phyloP scores from a whole-genome alignment of 2,888 invertebrate genomes.

The Agrotis puta region DNA sequence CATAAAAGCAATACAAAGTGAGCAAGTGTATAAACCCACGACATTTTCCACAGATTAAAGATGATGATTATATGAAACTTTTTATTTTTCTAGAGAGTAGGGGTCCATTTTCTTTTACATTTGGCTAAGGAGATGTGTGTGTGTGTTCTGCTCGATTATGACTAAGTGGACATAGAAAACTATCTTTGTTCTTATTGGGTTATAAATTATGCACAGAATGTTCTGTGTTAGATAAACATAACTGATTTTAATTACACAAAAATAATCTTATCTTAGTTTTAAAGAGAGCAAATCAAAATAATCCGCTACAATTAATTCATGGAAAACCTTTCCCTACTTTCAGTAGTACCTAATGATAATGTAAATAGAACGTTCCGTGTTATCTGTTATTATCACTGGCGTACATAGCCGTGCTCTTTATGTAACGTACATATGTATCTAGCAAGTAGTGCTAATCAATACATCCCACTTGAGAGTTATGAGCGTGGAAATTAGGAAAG shows the following conservation, averaged over 20 bases:
- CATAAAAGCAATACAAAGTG: no score
- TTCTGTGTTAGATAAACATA: not conserved
- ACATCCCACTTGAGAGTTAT: slow-evolving; percentile 22
- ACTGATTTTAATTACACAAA: not conserved
- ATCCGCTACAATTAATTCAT: slow-evolving; percentile 5
- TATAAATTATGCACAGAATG: not conserved
- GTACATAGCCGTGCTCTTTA: slow-evolving; percentile 20
- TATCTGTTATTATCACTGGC: slow-evolving; percentile 48
- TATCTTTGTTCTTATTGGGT: not conserved
- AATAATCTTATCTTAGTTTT: not conserved
- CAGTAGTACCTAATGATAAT: slow-evolving; percentile 35
- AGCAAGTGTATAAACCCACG: no score
- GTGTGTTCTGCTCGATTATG: not conserved
- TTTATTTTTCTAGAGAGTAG: no score
- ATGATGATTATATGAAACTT: no score
- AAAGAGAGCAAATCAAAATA: slow-evolving; percentile 17
- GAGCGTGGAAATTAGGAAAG: slow-evolving; percentile 18
- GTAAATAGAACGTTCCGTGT: slow-evolving; percentile 28
- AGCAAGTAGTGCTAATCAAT: slow-evolving; percentile 34
- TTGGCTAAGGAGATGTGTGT: no score
- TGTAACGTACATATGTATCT: slow-evolving; percentile 19
- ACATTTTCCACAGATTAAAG: no score
- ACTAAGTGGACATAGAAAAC: not conserved
- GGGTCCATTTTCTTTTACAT: no score
- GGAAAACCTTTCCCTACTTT: slow-evolving; percentile 34